Conservation (phyloP, 2,797 vertebrate genomes). For the Chelon labrosus region DNA sequence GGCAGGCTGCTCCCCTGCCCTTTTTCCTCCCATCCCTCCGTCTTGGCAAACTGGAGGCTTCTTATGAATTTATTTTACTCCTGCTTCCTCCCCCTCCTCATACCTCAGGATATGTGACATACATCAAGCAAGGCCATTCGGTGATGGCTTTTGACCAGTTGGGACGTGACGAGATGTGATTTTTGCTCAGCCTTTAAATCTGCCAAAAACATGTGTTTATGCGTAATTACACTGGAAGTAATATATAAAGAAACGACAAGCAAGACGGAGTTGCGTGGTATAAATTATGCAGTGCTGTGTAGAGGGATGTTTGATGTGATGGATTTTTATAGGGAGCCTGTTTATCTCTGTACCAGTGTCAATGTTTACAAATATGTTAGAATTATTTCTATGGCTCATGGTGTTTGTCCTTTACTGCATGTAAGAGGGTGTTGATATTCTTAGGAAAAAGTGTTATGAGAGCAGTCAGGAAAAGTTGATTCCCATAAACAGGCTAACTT, state of each 20-base stretch:
- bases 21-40: conserved; percentile 52
- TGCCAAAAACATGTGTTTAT: conserved; percentile 43
- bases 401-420: conserved; percentile 73
- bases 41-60: conserved; percentile 58
- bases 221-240: conserved; percentile 50
- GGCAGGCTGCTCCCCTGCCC: conserved; percentile 69
- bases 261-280: conserved; percentile 37
- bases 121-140: conserved; percentile 35
- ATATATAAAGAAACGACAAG: conserved; percentile 8
- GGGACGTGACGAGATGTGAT: conserved; percentile 28
- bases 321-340: conserved; percentile 71
- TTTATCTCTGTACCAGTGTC: conserved; percentile 76
- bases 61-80: conserved; percentile 47
- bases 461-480: conserved; percentile 81
- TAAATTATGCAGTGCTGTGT: conserved; percentile 46
- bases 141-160: conserved; percentile 31
- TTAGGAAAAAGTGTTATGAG: conserved; percentile 70
- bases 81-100: conserved; percentile 5
- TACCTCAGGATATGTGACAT: conserved; percentile 40
- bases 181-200: conserved; percentile 37
- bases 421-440: conserved; percentile 72
- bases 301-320: conserved; percentile 53
- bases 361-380: conserved; percentile 80
- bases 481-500: conserved; percentile 83
- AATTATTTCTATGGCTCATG: conserved; percentile 71